Percentiles rank a stretch among this genome's conserved stretches.
Evolutionary conservation across 2,888 invertebrate genomes (phyloP).

Genomic region (Drosophila hawaiiensis): DNA sequence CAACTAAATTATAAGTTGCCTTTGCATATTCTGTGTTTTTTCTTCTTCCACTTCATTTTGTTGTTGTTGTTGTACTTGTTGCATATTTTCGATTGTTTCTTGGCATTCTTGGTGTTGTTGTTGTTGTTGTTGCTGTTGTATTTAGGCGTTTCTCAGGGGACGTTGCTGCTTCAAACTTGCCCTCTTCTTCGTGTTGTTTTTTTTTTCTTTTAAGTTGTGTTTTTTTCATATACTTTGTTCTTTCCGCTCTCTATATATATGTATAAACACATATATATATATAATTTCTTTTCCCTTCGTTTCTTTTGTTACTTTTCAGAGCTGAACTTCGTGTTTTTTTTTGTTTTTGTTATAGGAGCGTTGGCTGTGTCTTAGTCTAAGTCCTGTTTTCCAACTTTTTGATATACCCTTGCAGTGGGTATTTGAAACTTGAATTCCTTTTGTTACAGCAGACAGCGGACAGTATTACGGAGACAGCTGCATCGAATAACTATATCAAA

Average conservation of each 20-base stretch:
- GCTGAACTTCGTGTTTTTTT: constrained; percentile 5
- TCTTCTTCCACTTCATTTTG: constrained; percentile 9
- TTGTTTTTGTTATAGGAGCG: neutral
- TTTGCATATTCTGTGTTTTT: constrained; percentile 21
- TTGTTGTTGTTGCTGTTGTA: constrained; percentile 13
- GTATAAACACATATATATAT: neutral
- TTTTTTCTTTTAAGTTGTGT: constrained; percentile 24
- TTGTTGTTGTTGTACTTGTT: constrained; percentile 10
- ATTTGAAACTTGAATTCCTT: neutral
- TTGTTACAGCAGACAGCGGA: constrained; percentile 3
- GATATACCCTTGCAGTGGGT: neutral
- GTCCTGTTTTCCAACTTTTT: neutral
- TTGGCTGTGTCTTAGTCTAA: neutral
- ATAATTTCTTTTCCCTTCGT: neutral
- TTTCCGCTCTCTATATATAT: constrained; percentile 12
- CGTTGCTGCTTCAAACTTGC: constrained; percentile 14
- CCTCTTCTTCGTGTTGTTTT: constrained; percentile 16
- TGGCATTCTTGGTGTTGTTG: constrained; percentile 24
- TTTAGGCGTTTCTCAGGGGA: constrained; percentile 16
- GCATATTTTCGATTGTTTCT: constrained; percentile 15
- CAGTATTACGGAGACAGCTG: neutral
- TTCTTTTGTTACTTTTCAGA: constrained; percentile 13
- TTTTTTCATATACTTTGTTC: constrained; percentile 25
- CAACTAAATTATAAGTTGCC: constrained; percentile 46
- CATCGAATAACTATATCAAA: neutral